Evolutionary conservation across 2,113 vertebrate species (phyloP), one percentile per base, ranked within the genome.

Genomic region (Thymallus thymallus): DNA sequence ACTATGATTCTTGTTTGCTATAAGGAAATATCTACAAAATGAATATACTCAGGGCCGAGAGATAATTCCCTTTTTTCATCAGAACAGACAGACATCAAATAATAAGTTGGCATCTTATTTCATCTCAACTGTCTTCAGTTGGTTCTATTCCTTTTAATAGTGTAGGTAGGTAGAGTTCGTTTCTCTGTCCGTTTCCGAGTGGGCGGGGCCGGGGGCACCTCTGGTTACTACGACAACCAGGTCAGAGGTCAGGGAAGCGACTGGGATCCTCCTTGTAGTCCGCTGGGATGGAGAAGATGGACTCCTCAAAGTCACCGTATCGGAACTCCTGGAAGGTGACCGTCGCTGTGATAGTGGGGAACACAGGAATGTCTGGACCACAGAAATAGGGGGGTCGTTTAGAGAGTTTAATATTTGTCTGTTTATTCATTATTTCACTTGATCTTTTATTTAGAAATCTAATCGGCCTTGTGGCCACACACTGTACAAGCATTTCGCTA

Each of bases 261-360:
- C 95, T 97, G 29, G 96, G 97, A 80, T 98, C 96, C 88, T 98
- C 97, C 90, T 96, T 98, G 91, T 95, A 98, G 69, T 97, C 94
- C 0, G 91, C 83, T 0, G 97, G 97, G 88, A 98, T 94, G 65
- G 88, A 89, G 90, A 98, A 98, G 86, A 96, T 94, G 20, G 95
- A 94, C 13, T 93, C 93, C 0, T 96, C 93, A 73, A 98, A 98
- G 10, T 94, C 92, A 22, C 95, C 94, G 5, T 96, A 98, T 13
- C 94, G 95, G 85, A 98, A 98, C 89, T 98, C 97, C 91, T 98
- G 96, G 87, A 98, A 98, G 16, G 97, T 98, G 94, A 98, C 97
- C 76, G 97, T 98, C 78, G 97, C 97, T 41, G 96, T 97, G 93
- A 98, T 97, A n/a, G 96, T 98, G 76, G 97, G 97, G 87, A 98